Evolutionary conservation across 30 jellyfish, hydroid and myxozoan species (phyloP).

Genomic region (Nemopilema nomurai): DNA sequence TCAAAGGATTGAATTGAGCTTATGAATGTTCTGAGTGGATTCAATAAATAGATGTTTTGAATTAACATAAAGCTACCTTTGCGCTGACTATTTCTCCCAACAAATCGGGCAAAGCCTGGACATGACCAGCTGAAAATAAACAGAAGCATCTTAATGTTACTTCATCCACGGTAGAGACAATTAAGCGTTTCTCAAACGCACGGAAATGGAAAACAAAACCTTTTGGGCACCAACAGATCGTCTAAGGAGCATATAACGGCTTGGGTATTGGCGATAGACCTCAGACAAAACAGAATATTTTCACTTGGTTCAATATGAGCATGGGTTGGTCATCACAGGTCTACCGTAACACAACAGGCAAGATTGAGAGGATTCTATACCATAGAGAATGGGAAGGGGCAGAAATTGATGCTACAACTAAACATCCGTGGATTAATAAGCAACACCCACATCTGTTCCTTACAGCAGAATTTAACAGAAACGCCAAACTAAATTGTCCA

Average conservation of each 20-base stretch:
- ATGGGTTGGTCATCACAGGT: conserved; percentile 14
- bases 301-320: conserved; percentile 21
- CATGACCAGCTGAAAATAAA: conserved; percentile 41
- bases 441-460: too few relatives aligned
- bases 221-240: too few relatives aligned
- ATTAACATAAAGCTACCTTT: conserved; percentile 40
- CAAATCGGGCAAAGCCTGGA: conserved; percentile 51
- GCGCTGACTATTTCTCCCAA: conserved; percentile 54
- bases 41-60: neutral
- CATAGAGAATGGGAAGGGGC: neutral
- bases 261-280: conserved; percentile 11
- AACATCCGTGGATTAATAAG: too few relatives aligned
- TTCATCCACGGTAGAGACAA: too few relatives aligned
- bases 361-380: too few relatives aligned
- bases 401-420: too few relatives aligned
- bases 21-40: neutral
- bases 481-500: too few relatives aligned
- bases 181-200: too few relatives aligned
- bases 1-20: neutral
- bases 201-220: too few relatives aligned
- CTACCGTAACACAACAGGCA: too few relatives aligned
- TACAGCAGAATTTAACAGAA: too few relatives aligned
- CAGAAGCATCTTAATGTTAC: neutral
- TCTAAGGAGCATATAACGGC: too few relatives aligned
- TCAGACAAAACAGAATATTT: neutral